These are phyloP conservation scores for Phenacoccus solenopsis DNA, from an alignment of 1,140 invertebrate genomes.

Conservation along the genomic window DNA sequence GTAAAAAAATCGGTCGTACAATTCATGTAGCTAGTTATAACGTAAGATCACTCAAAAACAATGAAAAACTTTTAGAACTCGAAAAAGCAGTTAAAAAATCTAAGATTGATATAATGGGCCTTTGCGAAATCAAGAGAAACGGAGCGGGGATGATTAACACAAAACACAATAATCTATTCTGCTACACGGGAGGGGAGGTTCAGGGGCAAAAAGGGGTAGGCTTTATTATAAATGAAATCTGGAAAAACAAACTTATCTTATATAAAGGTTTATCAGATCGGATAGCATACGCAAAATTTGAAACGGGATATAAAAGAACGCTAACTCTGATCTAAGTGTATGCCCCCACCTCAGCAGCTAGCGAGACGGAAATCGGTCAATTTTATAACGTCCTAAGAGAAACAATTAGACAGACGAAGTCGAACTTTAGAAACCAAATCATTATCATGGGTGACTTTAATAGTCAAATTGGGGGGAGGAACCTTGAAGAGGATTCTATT, in stretches of 20 bases:
- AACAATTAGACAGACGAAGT: neutral
- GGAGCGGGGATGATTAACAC: neutral
- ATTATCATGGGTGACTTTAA: constrained; percentile 20
- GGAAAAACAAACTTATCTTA: neutral
- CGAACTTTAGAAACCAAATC: neutral
- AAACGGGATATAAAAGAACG: neutral
- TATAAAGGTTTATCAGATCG: neutral
- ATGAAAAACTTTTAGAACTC: neutral
- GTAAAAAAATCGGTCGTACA: too few species aligned
- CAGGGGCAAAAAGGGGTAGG: neutral
- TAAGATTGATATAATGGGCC: neutral
- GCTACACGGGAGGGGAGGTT: neutral
- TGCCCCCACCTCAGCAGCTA: constrained; percentile 5
- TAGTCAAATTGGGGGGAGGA: neutral
- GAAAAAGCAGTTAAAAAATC: neutral
- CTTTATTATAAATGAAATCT: neutral
- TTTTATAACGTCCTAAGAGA: neutral
- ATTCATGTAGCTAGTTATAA: constrained; percentile 7
- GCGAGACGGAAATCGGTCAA: constrained; percentile 2
- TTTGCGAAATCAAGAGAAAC: constrained; percentile 6
- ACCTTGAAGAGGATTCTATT: neutral
- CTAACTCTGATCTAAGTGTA: constrained; percentile 7
- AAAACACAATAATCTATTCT: neutral
- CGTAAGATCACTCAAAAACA: neutral
- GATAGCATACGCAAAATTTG: neutral